These are phyloP conservation scores for Sorex araneus DNA, from an alignment of 2,113 vertebrate genomes.

Conservation along the genomic window DNA sequence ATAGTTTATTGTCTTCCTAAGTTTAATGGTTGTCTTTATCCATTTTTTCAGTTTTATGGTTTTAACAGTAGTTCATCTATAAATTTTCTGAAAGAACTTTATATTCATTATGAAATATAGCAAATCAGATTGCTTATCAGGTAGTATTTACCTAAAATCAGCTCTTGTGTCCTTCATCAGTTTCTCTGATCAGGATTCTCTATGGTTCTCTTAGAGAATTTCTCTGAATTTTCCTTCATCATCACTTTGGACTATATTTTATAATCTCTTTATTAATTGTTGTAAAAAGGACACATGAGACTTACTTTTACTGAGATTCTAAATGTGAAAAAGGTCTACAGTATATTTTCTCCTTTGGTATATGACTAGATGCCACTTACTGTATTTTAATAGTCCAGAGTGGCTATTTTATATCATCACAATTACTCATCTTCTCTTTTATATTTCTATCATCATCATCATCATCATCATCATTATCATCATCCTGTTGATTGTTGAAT, in stretches of 20 bases:
- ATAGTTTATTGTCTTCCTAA: background rate
- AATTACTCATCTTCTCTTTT: background rate
- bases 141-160: background rate
- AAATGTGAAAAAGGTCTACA: background rate
- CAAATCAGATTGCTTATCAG: background rate
- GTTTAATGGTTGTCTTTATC: background rate
- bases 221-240: background rate
- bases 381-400: background rate
- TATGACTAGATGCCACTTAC: background rate
- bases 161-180: background rate
- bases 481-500: no score
- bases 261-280: background rate
- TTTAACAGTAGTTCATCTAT: background rate
- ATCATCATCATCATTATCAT: no score
- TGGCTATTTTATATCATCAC: slow-evolving; percentile 20
- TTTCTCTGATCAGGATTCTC: background rate
- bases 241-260: background rate
- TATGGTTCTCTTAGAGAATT: background rate
- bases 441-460: no score
- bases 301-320: slow-evolving; percentile 19
- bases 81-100: background rate
- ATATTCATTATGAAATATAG: background rate
- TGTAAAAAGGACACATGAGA: background rate
- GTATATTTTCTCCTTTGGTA: background rate
- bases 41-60: background rate